Conservation (phyloP, 2,888 invertebrate species). For the Therioaphis trifolii region DNA sequence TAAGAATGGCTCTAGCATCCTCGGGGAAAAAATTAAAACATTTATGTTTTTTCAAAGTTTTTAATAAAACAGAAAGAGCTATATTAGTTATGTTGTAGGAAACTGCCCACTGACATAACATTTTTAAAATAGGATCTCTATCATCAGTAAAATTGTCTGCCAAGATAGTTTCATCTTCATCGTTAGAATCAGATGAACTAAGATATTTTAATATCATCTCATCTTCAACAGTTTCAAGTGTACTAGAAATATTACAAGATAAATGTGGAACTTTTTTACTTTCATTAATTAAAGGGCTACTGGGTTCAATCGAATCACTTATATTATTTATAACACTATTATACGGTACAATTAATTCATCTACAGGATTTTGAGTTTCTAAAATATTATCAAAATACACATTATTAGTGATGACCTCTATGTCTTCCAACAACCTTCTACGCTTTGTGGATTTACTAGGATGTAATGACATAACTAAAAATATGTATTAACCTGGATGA, state of each 20-base stretch:
- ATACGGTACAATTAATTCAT: neutral
- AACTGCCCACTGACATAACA: neutral
- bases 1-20: neutral
- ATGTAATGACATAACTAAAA: neutral
- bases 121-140: too few relatives aligned
- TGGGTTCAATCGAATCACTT: neutral
- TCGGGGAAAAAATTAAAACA: neutral
- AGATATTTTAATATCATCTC: neutral
- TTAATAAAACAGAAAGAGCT: too few relatives aligned
- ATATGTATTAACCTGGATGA: too few relatives aligned
- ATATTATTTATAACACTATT: slow-evolving; percentile 22
- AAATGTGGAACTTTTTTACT: neutral
- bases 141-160: neutral
- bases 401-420: neutral
- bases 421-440: neutral
- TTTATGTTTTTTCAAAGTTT: slow-evolving; percentile 14
- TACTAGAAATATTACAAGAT: neutral
- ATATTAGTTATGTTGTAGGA: neutral
- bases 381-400: neutral
- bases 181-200: neutral
- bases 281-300: neutral
- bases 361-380: neutral
- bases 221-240: slow-evolving; percentile 3
- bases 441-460: slow-evolving; percentile 10
- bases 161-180: neutral